These are phyloP conservation scores for Urosaurus nigricauda DNA, from an alignment of 2,797 vertebrate species.

Conservation along the genomic window DNA sequence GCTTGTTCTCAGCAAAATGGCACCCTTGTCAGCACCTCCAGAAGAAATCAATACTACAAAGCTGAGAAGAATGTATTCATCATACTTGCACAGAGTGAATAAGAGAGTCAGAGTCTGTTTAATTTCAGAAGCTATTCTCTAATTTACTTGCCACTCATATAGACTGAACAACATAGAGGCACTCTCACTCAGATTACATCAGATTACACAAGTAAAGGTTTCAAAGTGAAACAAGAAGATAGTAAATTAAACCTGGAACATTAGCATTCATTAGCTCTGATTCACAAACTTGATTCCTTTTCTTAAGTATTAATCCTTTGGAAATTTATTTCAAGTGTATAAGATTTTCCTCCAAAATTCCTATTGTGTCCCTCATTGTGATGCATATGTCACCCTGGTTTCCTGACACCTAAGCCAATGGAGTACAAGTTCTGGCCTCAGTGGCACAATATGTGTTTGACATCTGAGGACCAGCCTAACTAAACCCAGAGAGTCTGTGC, in stretches of 20 bases:
- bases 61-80: constrained; percentile 35
- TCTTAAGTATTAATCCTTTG: neutral
- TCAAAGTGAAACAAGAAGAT: constrained; percentile 11
- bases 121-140: constrained; percentile 34
- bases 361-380: neutral
- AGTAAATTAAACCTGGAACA: neutral
- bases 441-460: neutral
- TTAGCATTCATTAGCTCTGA: constrained; percentile 8
- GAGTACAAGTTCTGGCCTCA: neutral
- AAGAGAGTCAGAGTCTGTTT: constrained; percentile 29
- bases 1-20: constrained; percentile 48
- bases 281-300: neutral
- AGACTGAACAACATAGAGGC: neutral
- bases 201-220: neutral
- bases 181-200: neutral
- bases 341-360: neutral
- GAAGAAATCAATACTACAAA: constrained; percentile 57
- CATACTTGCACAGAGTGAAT: constrained; percentile 38
- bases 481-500: too few relatives aligned
- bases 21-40: constrained; percentile 46
- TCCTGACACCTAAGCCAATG: neutral
- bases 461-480: neutral
- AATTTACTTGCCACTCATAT: constrained; percentile 42
- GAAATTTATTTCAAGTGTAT: neutral
- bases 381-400: neutral